These are phyloP conservation scores for Oscheius sp. DNA, from an alignment of 2,888 invertebrate species.

Conservation along the genomic window DNA sequence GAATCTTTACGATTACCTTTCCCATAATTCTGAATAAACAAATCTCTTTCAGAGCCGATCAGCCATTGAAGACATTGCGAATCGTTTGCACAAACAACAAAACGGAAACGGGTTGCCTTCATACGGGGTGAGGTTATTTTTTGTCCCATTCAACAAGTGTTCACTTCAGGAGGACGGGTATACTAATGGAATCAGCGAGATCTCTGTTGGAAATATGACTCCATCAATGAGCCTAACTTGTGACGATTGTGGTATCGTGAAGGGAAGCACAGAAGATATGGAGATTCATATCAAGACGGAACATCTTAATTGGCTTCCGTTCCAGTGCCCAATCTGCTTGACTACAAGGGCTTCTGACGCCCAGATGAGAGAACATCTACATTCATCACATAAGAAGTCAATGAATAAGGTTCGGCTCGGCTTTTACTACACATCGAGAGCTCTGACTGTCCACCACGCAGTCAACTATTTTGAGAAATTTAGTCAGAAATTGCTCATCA, in stretches of 20 bases:
- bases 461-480: no score
- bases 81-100: conserved; percentile 36
- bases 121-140: not conserved
- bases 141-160: not conserved
- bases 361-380: conserved; percentile 68
- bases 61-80: conserved; percentile 49
- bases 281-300: conserved; percentile 65
- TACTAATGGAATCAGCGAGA: conserved; percentile 10
- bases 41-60: conserved; percentile 12
- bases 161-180: conserved; percentile 17
- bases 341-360: conserved; percentile 64
- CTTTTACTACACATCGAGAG: no score
- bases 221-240: conserved; percentile 61
- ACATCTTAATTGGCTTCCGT: conserved; percentile 68
- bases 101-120: conserved; percentile 31
- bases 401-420: conserved; percentile 59
- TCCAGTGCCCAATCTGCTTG: conserved; percentile 65
- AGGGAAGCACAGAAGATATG: conserved; percentile 63
- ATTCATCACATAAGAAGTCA: conserved; percentile 62
- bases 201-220: conserved; percentile 47
- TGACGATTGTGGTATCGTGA: conserved; percentile 63
- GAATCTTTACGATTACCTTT: not conserved
- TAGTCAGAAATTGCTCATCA: no score
- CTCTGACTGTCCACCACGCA: no score
- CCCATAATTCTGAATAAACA: not conserved